Percentiles rank a stretch among this genome's conserved stretches.
Evolutionary conservation across 2,113 vertebrate genomes (phyloP).

Genomic region (Larimichthys polyactis): DNA sequence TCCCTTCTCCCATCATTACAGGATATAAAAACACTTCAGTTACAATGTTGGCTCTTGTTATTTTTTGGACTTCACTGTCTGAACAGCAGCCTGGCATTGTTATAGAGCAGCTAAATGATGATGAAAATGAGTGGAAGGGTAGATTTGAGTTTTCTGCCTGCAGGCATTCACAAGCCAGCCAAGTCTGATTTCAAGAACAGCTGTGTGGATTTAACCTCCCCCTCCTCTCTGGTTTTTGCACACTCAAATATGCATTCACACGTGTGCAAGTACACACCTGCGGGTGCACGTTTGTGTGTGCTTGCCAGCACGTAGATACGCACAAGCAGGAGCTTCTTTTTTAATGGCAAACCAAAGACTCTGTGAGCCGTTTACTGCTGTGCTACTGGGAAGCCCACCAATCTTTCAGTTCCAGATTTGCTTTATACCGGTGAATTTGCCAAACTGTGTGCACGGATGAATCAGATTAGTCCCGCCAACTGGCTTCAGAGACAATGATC

Average conservation of each 20-base stretch:
- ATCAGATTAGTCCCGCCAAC: slow-evolving; percentile 33
- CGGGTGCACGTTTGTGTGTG: not conserved
- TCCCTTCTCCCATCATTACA: slow-evolving; percentile 48
- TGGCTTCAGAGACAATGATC: slow-evolving; percentile 43
- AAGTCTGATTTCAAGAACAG: slow-evolving; percentile 72
- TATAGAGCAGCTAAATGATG: slow-evolving; percentile 61
- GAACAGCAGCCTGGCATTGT: slow-evolving; percentile 67
- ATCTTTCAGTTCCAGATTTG: slow-evolving; percentile 43
- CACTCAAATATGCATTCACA: slow-evolving; percentile 22
- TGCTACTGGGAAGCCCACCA: slow-evolving; percentile 42
- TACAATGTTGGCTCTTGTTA: slow-evolving; percentile 56
- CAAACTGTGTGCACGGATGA: slow-evolving; percentile 17
- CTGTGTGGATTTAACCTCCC: slow-evolving; percentile 72
- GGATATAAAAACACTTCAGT: slow-evolving; percentile 62
- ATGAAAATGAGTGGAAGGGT: slow-evolving; percentile 67
- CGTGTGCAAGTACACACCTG: not conserved
- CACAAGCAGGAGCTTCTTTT: slow-evolving; percentile 25
- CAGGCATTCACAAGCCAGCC: slow-evolving; percentile 62
- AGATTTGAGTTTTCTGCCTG: slow-evolving; percentile 62
- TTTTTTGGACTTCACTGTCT: slow-evolving; percentile 45
- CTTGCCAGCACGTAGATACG: not conserved
- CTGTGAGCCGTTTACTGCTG: slow-evolving; percentile 49
- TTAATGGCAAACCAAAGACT: slow-evolving; percentile 47
- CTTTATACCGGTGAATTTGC: slow-evolving; percentile 20
- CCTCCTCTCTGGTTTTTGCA: slow-evolving; percentile 3